Conservation (phyloP, 2,888 invertebrate genomes). For the Chymomyza amoena region DNA sequence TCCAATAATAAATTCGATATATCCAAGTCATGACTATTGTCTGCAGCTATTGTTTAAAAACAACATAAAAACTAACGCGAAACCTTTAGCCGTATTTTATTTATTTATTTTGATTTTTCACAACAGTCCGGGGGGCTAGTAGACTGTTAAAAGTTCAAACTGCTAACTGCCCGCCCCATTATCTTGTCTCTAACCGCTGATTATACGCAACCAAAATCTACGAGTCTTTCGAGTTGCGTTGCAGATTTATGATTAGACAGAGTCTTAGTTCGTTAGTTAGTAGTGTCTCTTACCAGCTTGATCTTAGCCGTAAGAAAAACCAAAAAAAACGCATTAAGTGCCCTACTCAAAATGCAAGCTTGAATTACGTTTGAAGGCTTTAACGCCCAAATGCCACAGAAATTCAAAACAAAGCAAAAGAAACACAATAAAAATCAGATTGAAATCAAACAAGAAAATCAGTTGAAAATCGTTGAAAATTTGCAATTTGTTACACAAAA, state of each 20-base stretch:
- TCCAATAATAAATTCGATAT: conserved; percentile 16
- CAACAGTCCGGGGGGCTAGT: conserved; percentile 56
- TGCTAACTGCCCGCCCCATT: conserved; percentile 64
- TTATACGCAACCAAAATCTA: conserved; percentile 38
- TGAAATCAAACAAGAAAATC: neutral
- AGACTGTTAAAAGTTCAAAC: conserved; percentile 69
- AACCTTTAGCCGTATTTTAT: conserved; percentile 34
- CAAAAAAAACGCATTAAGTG: conserved; percentile 51
- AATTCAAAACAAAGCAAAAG: conserved; percentile 62
- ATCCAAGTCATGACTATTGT: conserved; percentile 27
- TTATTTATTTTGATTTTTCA: conserved; percentile 62
- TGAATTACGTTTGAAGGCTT: conserved; percentile 62
- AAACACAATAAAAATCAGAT: conserved; percentile 9
- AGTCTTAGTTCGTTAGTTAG: neutral
- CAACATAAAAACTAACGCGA: neutral
- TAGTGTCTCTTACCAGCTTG: neutral
- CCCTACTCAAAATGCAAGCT: conserved; percentile 71
- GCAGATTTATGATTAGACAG: conserved; percentile 65
- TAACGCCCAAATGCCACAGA: conserved; percentile 65
- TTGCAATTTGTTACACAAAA: neutral
- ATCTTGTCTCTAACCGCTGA: conserved; percentile 64
- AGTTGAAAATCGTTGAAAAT: neutral
- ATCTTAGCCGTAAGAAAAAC: neutral
- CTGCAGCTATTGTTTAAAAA: conserved; percentile 27
- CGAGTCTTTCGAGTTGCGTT: conserved; percentile 48